A percentile compares a stretch with the other conserved stretches of the same genome.
Conservation (phyloP, 2,888 invertebrate species). For the Mythimna pallens region DNA sequence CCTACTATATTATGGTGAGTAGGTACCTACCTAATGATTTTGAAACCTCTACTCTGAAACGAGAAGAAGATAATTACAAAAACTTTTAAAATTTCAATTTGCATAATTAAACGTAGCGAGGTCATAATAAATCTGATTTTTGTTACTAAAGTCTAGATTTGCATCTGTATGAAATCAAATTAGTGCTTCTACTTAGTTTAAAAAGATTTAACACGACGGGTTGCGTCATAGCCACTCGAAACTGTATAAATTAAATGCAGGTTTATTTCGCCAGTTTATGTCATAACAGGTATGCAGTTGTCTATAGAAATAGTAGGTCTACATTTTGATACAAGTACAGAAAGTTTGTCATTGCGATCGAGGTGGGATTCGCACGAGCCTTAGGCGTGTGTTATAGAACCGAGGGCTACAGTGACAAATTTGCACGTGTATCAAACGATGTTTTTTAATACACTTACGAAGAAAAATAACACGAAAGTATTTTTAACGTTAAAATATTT, state of each 20-base stretch:
- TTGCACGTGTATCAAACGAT: too few relatives aligned
- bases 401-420: too few relatives aligned
- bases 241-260: neutral
- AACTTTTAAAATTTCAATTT: neutral
- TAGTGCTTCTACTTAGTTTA: neutral
- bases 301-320: too few relatives aligned
- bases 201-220: slow-evolving; percentile 10
- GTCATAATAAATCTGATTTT: neutral
- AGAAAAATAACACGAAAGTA: too few relatives aligned
- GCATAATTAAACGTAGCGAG: neutral
- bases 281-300: neutral
- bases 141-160: slow-evolving; percentile 20
- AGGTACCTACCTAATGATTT: neutral
- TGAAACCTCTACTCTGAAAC: neutral
- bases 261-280: slow-evolving; percentile 2
- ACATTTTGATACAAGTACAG: too few relatives aligned
- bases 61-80: too few relatives aligned
- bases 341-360: too few relatives aligned
- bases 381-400: too few relatives aligned
- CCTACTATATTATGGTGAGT: too few relatives aligned
- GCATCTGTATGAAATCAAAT: neutral
- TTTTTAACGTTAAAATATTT: too few relatives aligned
- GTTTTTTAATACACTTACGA: too few relatives aligned
- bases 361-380: too few relatives aligned
- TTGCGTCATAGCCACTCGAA: slow-evolving; percentile 9